Evolutionary conservation across 1,140 invertebrate genomes (phyloP).

Genomic region (Wiebesia pumilae): DNA sequence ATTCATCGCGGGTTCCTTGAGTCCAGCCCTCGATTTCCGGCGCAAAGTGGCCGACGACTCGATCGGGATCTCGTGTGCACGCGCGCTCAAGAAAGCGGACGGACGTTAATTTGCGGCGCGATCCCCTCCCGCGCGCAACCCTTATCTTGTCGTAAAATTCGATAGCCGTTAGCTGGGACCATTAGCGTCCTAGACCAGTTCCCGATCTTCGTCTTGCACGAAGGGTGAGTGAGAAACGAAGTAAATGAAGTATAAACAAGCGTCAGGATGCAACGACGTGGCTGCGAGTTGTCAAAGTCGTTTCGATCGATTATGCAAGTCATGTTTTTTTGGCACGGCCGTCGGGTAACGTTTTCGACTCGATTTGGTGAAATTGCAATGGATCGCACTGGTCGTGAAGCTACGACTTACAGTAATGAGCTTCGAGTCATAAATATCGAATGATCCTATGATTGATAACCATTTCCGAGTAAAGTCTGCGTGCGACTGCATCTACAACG

Average conservation of each 20-base stretch:
- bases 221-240: neutral
- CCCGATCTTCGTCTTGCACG: neutral
- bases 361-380: neutral
- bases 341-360: neutral
- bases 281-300: neutral
- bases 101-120: neutral
- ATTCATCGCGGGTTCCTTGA: neutral
- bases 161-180: neutral
- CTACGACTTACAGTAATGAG: neutral
- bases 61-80: constrained; percentile 67
- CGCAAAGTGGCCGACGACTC: constrained; percentile 68
- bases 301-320: neutral
- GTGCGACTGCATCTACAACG: too few relatives aligned
- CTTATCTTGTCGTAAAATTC: neutral
- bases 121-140: neutral
- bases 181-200: neutral
- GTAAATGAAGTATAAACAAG: neutral
- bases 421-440: neutral
- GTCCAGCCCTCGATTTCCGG: constrained; percentile 69
- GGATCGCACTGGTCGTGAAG: neutral
- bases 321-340: neutral
- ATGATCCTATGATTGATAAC: neutral
- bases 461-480: neutral
- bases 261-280: neutral
- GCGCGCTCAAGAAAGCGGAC: neutral